Conservation (phyloP, 2,888 invertebrate species). For the Merodon equestris region DNA sequence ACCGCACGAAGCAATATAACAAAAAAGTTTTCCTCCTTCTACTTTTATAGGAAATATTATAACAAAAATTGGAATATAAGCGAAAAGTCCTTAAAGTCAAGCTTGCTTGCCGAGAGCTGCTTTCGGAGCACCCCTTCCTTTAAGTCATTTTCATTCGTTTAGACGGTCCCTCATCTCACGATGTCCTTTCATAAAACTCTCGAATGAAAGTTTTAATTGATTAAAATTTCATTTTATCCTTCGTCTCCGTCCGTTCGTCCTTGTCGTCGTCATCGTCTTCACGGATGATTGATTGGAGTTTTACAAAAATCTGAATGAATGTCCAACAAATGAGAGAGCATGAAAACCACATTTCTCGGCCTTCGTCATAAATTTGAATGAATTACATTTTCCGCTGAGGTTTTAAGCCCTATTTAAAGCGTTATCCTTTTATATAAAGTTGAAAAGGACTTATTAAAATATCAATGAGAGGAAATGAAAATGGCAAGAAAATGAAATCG, state of each 20-base stretch:
- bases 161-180: conserved; percentile 4
- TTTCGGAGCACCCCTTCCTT: too few species aligned
- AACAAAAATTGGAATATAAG: conserved; percentile 9
- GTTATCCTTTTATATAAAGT: not conserved
- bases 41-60: not conserved
- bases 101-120: too few species aligned
- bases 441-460: conserved; percentile 27
- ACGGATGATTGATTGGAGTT: conserved; percentile 57
- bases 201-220: conserved; percentile 48
- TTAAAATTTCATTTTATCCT: conserved; percentile 34
- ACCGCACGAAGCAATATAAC: not conserved
- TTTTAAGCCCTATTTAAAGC: too few species aligned
- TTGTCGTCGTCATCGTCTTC: not conserved
- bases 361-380: conserved; percentile 54
- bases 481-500: conserved; percentile 24
- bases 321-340: conserved; percentile 14
- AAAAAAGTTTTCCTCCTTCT: not conserved
- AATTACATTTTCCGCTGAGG: conserved; percentile 17
- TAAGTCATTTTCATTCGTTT: conserved; percentile 5
- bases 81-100: not conserved
- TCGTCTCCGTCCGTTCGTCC: conserved; percentile 1
- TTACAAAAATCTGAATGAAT: conserved; percentile 4
- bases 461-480: not conserved
- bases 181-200: conserved; percentile 22
- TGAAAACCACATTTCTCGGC: conserved; percentile 40